These are phyloP conservation scores for Tragelaphus buxtoni DNA, from an alignment of 2,113 vertebrate genomes.

Conservation along the genomic window DNA sequence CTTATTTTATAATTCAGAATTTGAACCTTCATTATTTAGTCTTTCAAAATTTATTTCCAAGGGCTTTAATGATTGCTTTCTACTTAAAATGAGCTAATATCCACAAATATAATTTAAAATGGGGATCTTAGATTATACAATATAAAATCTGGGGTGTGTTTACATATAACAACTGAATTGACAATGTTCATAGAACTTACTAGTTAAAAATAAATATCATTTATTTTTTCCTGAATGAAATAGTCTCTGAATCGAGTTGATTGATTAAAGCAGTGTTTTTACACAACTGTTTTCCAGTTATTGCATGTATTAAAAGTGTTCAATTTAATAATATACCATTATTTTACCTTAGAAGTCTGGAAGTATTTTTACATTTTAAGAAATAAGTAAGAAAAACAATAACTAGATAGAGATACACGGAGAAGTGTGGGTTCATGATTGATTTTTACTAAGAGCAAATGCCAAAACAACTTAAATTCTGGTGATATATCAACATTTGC, in stretches of 20 bases:
- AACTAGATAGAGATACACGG: background rate
- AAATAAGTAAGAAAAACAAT: background rate
- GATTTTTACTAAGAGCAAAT: background rate
- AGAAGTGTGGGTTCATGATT: background rate
- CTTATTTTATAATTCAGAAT: background rate
- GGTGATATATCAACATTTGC: background rate
- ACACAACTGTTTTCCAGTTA: background rate
- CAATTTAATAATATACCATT: background rate
- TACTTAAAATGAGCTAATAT: background rate
- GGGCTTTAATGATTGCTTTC: background rate
- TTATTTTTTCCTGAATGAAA: background rate
- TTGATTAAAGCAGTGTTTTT: background rate
- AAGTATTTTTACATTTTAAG: background rate
- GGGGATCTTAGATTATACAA: background rate
- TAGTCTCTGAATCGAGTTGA: background rate
- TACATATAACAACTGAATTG: background rate
- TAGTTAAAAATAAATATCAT: background rate
- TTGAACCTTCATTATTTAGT: background rate
- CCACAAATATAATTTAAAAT: background rate
- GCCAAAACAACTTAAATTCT: background rate
- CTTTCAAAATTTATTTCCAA: background rate
- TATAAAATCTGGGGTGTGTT: background rate
- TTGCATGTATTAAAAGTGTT: background rate
- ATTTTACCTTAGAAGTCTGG: background rate
- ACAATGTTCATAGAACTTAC: background rate